A percentile compares a stretch with the other conserved stretches of the same genome.
phyloP scores from a whole-genome alignment of 2,888 invertebrate genomes.

The Agapostemon virescens region DNA sequence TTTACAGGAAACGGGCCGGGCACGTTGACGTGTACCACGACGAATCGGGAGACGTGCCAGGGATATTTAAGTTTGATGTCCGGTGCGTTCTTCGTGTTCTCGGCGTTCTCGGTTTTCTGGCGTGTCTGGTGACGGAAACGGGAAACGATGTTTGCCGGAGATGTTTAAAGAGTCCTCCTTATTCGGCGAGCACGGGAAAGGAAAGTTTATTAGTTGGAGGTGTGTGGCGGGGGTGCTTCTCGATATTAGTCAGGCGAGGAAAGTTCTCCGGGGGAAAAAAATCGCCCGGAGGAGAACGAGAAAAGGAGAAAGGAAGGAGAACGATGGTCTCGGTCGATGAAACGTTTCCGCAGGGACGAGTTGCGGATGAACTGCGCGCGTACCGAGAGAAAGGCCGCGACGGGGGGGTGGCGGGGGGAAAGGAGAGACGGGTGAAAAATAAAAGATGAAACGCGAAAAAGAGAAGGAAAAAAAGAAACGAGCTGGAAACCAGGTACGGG shows the following conservation, averaged over 20 bases:
- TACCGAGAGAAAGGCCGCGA: constrained; percentile 25
- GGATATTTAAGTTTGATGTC: constrained; percentile 32
- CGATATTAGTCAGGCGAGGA: constrained; percentile 62
- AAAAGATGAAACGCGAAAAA: constrained; percentile 41
- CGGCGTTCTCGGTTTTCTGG: neutral
- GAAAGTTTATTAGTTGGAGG: constrained; percentile 45
- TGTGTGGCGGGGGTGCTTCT: constrained; percentile 39
- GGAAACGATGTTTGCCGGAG: neutral
- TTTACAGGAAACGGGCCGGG: constrained; percentile 46
- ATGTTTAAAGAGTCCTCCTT: neutral
- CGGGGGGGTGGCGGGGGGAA: constrained; percentile 12
- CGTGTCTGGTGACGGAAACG: neutral
- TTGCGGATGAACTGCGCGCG: constrained; percentile 65
- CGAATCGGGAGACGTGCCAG: constrained; percentile 19
- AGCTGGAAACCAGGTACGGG: constrained; percentile 20
- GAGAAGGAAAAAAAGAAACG: constrained; percentile 25
- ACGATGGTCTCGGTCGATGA: constrained; percentile 70
- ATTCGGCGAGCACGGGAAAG: neutral
- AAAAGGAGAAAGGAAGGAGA: constrained; percentile 42
- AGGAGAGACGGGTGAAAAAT: constrained; percentile 39
- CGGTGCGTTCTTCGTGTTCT: neutral
- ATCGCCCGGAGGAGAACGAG: constrained; percentile 52
- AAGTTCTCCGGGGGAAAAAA: constrained; percentile 57
- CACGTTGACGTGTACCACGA: constrained; percentile 8
- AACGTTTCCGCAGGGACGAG: constrained; percentile 71